Base-by-base conservation (phyloP, 2,797 vertebrate genomes). In the Crenichthys baileyi region DNA sequence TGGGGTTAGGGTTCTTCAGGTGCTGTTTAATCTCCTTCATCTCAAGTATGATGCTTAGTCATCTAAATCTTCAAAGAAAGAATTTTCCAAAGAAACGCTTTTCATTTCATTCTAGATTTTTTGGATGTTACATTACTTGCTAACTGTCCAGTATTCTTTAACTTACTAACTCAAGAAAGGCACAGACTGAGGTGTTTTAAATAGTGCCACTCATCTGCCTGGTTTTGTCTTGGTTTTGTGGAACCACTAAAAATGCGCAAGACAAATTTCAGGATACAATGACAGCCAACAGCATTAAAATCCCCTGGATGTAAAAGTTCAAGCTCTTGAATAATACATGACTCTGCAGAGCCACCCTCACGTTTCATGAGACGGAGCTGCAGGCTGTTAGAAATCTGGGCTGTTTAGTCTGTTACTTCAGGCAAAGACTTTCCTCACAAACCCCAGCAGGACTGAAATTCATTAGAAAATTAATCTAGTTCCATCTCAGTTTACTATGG, bases 311-410 rank as follows among this genome's bases (percentile, higher is more conserved):
- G 79, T 83, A 48, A 82, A 90, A 76, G 85, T 90, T 86, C 63
- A 84, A 65, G 5, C 46, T 81, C 5, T 77, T 90, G 61, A 89
- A 90, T 87, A 81, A 73, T 89, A 39, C 78, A 90, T 85, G 89
- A 84, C 24, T 65, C 70, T 83, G 84, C 89, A 86, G 81, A 83
- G 86, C 68, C 76, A 79, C 71, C 63, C 76, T 88, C 83, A 80
- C 39, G 18, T 86, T 86, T 87, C 80, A 84, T 76, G 80, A 71
- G 68, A 84, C 79, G 31, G 41, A 11, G 80, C 84, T 83, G 24
- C 16, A 68, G 82, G 84, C 85, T 26, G 60, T 67, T 36, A 58
- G 48, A 78, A 76, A 67, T 82, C 70, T 68, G 72, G 79, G 82
- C 71, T 81, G 86, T 84, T 79, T 63, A 46, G 84, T 85, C 87